Conservation (phyloP, 2,888 invertebrate species). For the Chrysolina americana region DNA sequence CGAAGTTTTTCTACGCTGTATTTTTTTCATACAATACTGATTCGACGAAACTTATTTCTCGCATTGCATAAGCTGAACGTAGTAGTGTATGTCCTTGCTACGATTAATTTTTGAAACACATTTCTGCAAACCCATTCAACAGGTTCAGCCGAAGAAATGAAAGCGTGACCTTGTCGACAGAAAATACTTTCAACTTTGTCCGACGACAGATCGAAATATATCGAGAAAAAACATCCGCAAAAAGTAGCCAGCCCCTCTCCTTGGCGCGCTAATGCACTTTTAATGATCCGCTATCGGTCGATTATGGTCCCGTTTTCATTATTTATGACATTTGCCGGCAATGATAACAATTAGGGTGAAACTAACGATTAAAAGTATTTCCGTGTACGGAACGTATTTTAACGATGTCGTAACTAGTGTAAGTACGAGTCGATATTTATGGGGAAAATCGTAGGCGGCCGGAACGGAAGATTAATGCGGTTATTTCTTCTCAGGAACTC, state of each 20-base stretch:
- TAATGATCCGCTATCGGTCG: neutral
- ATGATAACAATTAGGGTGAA: conserved; percentile 11
- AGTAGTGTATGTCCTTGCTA: too few species aligned
- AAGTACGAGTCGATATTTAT: too few species aligned
- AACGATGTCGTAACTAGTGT: conserved; percentile 10
- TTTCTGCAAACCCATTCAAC: neutral
- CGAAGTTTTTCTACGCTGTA: too few species aligned
- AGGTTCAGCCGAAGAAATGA: conserved; percentile 2
- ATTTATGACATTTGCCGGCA: neutral
- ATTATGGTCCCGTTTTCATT: conserved; percentile 10
- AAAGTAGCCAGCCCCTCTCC: neutral
- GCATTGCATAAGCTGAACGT: too few species aligned
- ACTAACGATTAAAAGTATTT: conserved; percentile 9
- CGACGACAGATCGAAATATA: neutral
- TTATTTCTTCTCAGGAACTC: conserved; percentile 52
- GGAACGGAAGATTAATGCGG: conserved; percentile 48
- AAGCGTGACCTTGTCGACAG: neutral
- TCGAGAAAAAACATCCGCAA: neutral
- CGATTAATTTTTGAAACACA: neutral
- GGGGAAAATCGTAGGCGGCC: conserved; percentile 50
- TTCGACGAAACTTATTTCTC: too few species aligned
- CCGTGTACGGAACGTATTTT: neutral
- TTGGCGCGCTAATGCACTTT: neutral
- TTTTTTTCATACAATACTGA: too few species aligned
- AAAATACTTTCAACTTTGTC: neutral